Percentiles rank a stretch among this genome's conserved stretches.
Conservation (phyloP, 1,140 invertebrate genomes). For the Coenobita brevimanus region DNA sequence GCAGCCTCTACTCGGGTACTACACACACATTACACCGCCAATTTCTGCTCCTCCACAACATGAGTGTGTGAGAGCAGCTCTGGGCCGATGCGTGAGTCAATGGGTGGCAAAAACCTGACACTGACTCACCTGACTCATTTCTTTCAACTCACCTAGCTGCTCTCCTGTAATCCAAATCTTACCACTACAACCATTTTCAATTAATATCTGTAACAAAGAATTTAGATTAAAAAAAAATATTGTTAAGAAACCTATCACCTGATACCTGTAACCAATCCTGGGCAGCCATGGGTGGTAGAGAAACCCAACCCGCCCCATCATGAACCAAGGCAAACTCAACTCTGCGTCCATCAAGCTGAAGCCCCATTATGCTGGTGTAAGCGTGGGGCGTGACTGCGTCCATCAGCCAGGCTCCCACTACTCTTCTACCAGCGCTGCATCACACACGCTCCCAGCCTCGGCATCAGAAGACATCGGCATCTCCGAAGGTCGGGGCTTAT, state of each 20-base stretch:
- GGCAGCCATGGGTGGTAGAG: neutral
- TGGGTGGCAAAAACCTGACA: no score
- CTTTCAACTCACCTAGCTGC: neutral
- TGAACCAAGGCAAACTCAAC: neutral
- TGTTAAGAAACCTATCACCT: conserved; percentile 47
- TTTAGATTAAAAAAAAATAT: conserved; percentile 17
- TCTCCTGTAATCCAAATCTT: neutral
- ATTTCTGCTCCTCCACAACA: neutral
- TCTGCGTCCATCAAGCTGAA: neutral
- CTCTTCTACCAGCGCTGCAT: conserved; percentile 15
- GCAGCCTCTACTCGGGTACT: neutral
- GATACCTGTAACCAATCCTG: conserved; percentile 44
- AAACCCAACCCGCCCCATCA: neutral
- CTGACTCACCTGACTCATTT: no score
- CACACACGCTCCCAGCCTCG: neutral
- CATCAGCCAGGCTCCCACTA: neutral
- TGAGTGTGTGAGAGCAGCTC: no score
- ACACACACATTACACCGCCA: neutral
- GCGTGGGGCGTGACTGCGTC: neutral
- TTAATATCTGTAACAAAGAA: conserved; percentile 49
- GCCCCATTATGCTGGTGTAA: neutral
- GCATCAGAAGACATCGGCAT: neutral
- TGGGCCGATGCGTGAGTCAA: no score
- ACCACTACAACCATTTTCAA: conserved; percentile 39
- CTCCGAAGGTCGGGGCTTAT: neutral